Conservation (phyloP, 2,888 invertebrate genomes). For the Trachelus stipa region DNA sequence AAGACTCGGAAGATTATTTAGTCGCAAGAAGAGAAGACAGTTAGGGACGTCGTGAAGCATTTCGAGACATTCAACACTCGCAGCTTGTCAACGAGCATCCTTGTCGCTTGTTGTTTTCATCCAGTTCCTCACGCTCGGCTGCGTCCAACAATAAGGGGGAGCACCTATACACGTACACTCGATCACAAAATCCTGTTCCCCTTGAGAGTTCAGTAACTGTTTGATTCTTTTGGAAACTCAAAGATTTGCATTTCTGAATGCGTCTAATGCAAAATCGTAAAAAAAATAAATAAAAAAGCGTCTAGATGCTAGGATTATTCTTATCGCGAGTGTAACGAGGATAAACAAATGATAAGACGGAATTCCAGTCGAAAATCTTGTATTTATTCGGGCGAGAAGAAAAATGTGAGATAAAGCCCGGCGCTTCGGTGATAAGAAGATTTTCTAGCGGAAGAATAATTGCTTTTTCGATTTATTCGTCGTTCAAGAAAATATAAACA, state of each 20-base stretch:
- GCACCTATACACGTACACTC: background rate
- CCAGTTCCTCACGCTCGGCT: background rate
- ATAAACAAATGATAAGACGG: background rate
- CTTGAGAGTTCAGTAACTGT: background rate
- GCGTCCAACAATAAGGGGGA: background rate
- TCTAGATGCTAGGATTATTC: background rate
- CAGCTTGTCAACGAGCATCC: background rate
- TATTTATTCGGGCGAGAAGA: background rate
- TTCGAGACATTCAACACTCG: background rate
- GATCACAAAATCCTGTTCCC: background rate
- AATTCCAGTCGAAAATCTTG: background rate
- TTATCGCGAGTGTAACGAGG: background rate
- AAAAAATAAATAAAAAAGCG: background rate
- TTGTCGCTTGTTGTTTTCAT: background rate
- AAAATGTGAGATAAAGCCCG: background rate
- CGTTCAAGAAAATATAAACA: background rate
- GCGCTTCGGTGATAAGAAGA: background rate
- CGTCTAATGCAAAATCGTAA: background rate
- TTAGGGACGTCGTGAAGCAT: background rate
- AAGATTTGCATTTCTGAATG: background rate
- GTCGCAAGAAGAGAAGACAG: background rate
- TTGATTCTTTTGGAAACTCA: background rate
- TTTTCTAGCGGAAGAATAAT: background rate
- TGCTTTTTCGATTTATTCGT: background rate
- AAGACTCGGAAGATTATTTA: background rate